Evolutionary conservation across 1,140 invertebrate species (phyloP).

Genomic region (Bombus soroeensis): DNA sequence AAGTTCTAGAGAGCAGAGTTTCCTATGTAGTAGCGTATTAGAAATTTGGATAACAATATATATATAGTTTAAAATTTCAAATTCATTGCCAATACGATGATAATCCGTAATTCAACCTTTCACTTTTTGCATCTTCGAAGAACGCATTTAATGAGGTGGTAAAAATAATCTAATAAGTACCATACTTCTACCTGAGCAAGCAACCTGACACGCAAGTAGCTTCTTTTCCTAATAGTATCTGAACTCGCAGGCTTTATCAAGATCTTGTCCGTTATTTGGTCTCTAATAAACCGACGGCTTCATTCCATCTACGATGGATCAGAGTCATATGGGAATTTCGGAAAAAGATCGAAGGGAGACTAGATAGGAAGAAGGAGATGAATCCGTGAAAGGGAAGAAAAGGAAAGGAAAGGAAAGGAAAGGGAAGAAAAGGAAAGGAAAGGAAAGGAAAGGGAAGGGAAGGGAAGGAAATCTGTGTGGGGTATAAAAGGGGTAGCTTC

Average conservation of each 20-base stretch:
- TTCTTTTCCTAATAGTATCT: background rate
- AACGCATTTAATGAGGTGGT: background rate
- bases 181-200: background rate
- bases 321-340: slow-evolving; percentile 36
- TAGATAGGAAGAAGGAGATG: slow-evolving; percentile 24
- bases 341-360: slow-evolving; percentile 17
- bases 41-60: too few relatives aligned
- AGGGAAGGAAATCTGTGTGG: background rate
- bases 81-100: too few relatives aligned
- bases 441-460: too few relatives aligned
- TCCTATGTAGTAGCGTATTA: too few relatives aligned
- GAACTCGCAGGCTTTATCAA: background rate
- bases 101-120: too few relatives aligned
- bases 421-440: too few relatives aligned
- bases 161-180: background rate
- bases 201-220: background rate
- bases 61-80: too few relatives aligned
- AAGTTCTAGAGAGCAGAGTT: too few relatives aligned
- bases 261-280: background rate
- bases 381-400: background rate
- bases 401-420: background rate
- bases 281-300: slow-evolving; percentile 41
- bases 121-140: too few relatives aligned
- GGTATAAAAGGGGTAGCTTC: slow-evolving; percentile 27
- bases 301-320: slow-evolving; percentile 13